Evolutionary conservation across 2,888 invertebrate species (phyloP).

Genomic region (Cheilosia grossa): DNA sequence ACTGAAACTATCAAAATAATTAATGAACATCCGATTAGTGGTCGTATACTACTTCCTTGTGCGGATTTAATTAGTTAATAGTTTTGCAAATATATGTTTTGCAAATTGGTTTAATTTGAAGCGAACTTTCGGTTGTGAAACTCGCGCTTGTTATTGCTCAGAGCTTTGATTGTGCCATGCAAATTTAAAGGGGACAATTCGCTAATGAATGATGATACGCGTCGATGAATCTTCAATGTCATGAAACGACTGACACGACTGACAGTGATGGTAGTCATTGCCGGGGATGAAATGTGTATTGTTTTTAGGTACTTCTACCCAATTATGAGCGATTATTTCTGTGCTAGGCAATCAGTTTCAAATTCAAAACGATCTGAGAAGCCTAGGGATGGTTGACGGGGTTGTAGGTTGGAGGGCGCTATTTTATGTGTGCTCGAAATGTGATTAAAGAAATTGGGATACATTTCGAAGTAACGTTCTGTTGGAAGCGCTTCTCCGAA

Average conservation of each 20-base stretch:
- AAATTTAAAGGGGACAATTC: slow-evolving; percentile 1
- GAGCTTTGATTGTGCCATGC: slow-evolving; percentile 2
- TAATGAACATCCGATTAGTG: slow-evolving; percentile 7
- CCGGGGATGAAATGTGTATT: background rate
- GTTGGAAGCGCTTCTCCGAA: too few species aligned
- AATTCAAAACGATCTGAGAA: background rate
- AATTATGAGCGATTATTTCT: background rate
- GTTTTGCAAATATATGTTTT: background rate
- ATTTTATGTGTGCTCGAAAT: too few species aligned
- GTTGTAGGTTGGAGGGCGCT: background rate
- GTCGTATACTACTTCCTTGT: background rate
- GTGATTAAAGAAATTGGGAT: too few species aligned
- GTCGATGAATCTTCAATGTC: slow-evolving; percentile 43
- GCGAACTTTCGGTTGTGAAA: slow-evolving; percentile 6
- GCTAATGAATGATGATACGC: slow-evolving; percentile 17
- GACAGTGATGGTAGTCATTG: background rate
- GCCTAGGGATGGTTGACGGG: background rate
- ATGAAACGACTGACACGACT: background rate
- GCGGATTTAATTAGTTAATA: slow-evolving; percentile 22
- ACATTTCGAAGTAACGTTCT: too few species aligned
- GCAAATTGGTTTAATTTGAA: slow-evolving; percentile 16
- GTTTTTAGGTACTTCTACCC: background rate
- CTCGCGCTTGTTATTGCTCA: slow-evolving; percentile 18
- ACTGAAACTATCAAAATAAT: slow-evolving; percentile 3
- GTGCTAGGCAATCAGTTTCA: background rate